Evolutionary conservation across 1,140 invertebrate species (phyloP).

Genomic region (Caenorhabditis briggsae): DNA sequence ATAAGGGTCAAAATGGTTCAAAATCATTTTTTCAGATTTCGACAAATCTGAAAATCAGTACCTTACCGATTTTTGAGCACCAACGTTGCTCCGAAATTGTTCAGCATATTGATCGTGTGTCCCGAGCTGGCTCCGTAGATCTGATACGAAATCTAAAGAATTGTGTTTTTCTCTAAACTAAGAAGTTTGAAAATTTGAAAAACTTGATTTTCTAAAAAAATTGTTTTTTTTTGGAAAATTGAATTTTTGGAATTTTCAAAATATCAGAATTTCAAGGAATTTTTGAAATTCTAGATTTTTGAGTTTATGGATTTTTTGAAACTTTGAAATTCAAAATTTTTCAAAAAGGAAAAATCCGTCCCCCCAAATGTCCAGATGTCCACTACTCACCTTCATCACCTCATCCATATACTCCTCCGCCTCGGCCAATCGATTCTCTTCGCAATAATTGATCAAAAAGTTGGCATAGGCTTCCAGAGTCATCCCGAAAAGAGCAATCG

Average conservation of each 20-base stretch:
- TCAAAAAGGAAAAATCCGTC: neutral
- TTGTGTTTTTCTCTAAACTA: neutral
- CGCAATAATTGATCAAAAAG: conserved; percentile 73
- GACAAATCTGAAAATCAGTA: neutral
- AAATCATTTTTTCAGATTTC: neutral
- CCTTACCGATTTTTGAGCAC: conserved; percentile 68
- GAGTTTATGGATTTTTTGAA: too few species aligned
- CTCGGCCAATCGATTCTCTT: conserved; percentile 70
- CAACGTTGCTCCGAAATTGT: conserved; percentile 73
- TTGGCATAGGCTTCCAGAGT: conserved; percentile 73
- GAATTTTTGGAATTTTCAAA: too few species aligned
- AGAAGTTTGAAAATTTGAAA: neutral
- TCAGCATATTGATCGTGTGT: conserved; percentile 72
- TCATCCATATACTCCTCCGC: conserved; percentile 77
- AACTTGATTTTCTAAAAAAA: too few species aligned
- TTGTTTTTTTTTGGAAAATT: too few species aligned
- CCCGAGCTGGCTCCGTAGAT: conserved; percentile 71
- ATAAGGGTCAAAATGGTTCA: too few species aligned
- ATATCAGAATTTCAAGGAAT: too few species aligned
- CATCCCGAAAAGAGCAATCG: conserved; percentile 77
- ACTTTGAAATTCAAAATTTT: too few species aligned
- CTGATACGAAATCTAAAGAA: conserved; percentile 74
- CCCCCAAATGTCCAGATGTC: neutral
- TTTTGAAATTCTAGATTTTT: too few species aligned
- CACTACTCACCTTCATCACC: conserved; percentile 71